These are phyloP conservation scores for Halesus radiatus DNA, from an alignment of 1,140 invertebrate genomes.

Conservation along the genomic window DNA sequence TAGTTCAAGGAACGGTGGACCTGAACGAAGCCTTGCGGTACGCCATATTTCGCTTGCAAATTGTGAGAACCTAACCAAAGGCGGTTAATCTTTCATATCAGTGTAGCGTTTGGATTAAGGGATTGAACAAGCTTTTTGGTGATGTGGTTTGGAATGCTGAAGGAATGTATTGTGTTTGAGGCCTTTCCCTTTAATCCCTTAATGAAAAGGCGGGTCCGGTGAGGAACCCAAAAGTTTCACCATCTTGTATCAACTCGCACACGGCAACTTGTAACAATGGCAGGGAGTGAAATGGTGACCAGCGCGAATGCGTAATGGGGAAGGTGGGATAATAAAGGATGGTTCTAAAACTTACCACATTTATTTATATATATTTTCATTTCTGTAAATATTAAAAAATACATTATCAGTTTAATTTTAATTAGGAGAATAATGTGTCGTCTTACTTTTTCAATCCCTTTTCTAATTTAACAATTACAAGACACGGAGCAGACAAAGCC, in stretches of 20 bases:
- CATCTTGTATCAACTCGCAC: constrained; percentile 56
- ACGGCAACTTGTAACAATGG: constrained; percentile 53
- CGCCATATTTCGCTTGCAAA: no score
- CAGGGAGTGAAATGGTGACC: constrained; percentile 31
- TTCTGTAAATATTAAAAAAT: no score
- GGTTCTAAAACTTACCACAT: no score
- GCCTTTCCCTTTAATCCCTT: constrained; percentile 33
- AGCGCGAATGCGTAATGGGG: not conserved
- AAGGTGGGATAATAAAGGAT: not conserved
- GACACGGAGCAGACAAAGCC: no score
- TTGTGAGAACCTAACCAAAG: no score
- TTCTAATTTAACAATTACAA: no score
- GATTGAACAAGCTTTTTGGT: constrained; percentile 3
- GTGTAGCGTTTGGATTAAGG: not conserved
- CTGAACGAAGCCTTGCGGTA: not conserved
- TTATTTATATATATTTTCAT: no score
- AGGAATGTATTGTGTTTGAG: not conserved
- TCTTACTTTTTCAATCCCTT: no score
- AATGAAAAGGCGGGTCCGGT: constrained; percentile 51
- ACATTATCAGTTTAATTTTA: no score
- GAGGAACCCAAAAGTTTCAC: constrained; percentile 54
- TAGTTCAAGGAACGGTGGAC: constrained; percentile 16
- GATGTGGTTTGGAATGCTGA: not conserved
- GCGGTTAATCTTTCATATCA: not conserved
- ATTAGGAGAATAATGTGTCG: no score